Conservation (phyloP, 1,140 invertebrate genomes). For the Zelostemma sp. region DNA sequence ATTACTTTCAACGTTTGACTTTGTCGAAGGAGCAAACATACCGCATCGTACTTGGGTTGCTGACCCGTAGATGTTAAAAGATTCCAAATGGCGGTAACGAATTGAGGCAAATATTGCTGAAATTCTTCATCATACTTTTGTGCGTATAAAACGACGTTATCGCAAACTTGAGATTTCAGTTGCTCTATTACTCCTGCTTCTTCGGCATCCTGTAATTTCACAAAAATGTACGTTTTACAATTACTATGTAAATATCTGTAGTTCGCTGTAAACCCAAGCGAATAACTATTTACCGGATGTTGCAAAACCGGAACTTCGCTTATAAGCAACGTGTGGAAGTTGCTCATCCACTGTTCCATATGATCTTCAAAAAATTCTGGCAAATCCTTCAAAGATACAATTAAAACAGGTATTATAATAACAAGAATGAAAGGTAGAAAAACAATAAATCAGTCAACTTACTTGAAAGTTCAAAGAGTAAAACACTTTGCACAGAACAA, state of each 20-base stretch:
- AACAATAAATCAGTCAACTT: slow-evolving; percentile 44
- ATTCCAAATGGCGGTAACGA: slow-evolving; percentile 95
- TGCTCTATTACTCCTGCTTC: slow-evolving; percentile 92
- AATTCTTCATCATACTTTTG: slow-evolving; percentile 99
- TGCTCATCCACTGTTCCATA: slow-evolving; percentile 93
- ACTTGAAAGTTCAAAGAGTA: slow-evolving; percentile 95
- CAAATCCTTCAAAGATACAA: slow-evolving; percentile 77
- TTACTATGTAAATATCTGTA: slow-evolving; percentile 2
- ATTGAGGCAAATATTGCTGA: slow-evolving; percentile 85
- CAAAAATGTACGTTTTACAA: slow-evolving; percentile 35
- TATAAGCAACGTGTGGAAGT: slow-evolving; percentile 86
- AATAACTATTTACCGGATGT: slow-evolving; percentile 68
- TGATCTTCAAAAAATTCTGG: slow-evolving; percentile 99
- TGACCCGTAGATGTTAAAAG: slow-evolving; percentile 86
- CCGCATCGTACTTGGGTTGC: slow-evolving; percentile 92
- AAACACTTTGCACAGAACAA: slow-evolving; percentile 95
- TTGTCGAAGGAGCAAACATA: too few species aligned
- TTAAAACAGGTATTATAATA: slow-evolving; percentile 13
- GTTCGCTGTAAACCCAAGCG: neutral
- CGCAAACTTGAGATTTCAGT: slow-evolving; percentile 94
- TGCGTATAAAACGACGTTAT: slow-evolving; percentile 94
- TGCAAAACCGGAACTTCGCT: slow-evolving; percentile 82
- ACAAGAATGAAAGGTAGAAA: slow-evolving; percentile 6
- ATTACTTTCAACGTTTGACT: too few species aligned
- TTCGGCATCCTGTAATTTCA: slow-evolving; percentile 78